Evolutionary conservation across 1,140 invertebrate genomes (phyloP), one percentile per base, ranked within the genome.

Genomic region (Gonioctena quinquepunctata): DNA sequence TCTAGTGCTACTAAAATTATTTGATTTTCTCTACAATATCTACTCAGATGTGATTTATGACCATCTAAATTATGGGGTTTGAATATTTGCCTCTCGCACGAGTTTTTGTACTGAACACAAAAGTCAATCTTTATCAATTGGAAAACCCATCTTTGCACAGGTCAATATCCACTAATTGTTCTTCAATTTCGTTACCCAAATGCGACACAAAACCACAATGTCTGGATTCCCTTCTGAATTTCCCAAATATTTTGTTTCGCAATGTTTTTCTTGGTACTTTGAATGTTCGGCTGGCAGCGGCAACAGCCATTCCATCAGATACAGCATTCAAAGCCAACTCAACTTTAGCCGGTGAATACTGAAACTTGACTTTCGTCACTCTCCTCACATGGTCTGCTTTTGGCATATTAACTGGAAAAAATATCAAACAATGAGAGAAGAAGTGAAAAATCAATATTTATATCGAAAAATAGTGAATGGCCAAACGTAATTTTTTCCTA

Each of bases 21-120:
- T 57, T 57, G 54, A 22, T 57, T 57, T 57, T 57, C 54, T 22
- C n/a, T 42, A 42, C 33, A 42, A 42, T 42, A 42, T 57, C 64
- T n/a, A 68, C 66, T 74, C 6, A 80, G 26, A 63, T 80, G 78
- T 5, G 72, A 74, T 56, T 77, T 80, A 60, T 81, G 79, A 11
- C 78, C 77, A 77, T 81, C 79, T n/a, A 80, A 52, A 48, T 73
- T n/a, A 54, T 22, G 21, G 21, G 50, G 16, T 54, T 54, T 54
- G 8, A 22, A 19, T 42, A 42, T 42, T 42, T 42, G 33, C 33
- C n/a, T 42, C 33, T 42, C 11, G 33, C 33, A 42, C 11, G 33
- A 22, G 16, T 54, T 54, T 54, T 54, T 54, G 50, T 54, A 54
- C 50, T 54, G 50, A 54, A 54, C 50, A 19, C 50, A 54, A 54